Percentiles rank a stretch among this genome's conserved stretches.
phyloP scores from a whole-genome alignment of 2,113 vertebrate species.

The Marmota monax region DNA sequence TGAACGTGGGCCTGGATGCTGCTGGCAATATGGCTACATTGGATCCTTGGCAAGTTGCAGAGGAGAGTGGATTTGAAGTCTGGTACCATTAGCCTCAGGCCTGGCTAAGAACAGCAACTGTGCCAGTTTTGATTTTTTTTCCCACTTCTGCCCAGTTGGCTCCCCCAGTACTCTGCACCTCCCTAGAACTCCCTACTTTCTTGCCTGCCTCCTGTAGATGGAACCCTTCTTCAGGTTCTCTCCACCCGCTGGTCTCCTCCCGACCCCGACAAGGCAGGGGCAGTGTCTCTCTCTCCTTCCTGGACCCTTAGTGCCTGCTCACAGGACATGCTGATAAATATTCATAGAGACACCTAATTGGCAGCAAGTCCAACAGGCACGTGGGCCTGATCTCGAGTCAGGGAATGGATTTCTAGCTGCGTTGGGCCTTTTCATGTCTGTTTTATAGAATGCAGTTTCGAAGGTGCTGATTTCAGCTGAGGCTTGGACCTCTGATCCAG shows the following conservation, averaged over 20 bases:
- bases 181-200: not conserved
- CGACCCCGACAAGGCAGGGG: not conserved
- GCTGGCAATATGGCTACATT: not conserved
- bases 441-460: not conserved
- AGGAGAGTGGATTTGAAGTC: not conserved
- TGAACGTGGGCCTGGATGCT: not conserved
- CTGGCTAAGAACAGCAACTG: not conserved
- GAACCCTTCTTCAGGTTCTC: no score
- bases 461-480: not conserved
- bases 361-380: not conserved
- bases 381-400: not conserved
- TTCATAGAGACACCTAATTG: not conserved
- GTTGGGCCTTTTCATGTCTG: fast-evolving
- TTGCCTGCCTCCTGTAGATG: not conserved
- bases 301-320: not conserved
- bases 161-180: not conserved
- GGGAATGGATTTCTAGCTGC: not conserved
- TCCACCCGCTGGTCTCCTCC: no score
- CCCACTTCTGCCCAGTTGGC: fast-evolving
- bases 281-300: not conserved
- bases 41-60: fast-evolving
- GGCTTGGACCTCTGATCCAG: not conserved
- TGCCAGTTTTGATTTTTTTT: not conserved
- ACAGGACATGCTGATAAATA: no score
- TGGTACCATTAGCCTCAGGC: not conserved